Evolutionary conservation across 2,113 vertebrate species (phyloP).

Genomic region (Melanerpes aurifrons): DNA sequence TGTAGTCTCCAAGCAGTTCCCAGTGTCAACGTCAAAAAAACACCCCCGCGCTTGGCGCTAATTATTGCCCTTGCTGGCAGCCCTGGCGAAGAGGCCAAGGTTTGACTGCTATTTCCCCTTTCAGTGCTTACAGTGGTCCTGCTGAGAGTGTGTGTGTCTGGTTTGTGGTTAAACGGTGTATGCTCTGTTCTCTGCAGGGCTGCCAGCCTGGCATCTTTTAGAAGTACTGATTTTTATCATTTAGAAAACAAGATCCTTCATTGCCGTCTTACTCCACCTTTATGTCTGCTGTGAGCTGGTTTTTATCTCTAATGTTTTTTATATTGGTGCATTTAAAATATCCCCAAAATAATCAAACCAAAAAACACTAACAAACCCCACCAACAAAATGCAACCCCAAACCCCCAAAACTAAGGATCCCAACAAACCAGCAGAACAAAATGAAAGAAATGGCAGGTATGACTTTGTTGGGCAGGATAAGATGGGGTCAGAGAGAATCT

Average conservation of each 20-base stretch:
- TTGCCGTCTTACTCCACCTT: conserved; percentile 5
- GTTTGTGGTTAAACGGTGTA: conserved; percentile 59
- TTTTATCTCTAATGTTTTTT: background rate
- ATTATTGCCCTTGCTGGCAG: conserved; percentile 26
- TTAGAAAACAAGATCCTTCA: conserved; percentile 33
- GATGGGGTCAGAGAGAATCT: background rate
- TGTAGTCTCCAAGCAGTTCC: conserved; percentile 6
- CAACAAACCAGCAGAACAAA: background rate
- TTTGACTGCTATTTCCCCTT: conserved; percentile 49
- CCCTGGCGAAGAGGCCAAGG: background rate
- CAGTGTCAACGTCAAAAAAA: background rate
- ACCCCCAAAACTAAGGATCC: background rate
- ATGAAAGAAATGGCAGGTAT: background rate
- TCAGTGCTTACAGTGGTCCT: conserved; percentile 49
- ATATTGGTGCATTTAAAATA: background rate
- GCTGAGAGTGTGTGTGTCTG: conserved; percentile 43
- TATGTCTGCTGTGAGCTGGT: background rate
- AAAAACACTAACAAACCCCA: background rate
- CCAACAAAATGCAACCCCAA: background rate
- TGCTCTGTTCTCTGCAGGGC: conserved; percentile 23
- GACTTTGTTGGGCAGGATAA: background rate
- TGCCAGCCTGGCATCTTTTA: conserved; percentile 26
- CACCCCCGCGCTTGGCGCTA: conserved; percentile 4
- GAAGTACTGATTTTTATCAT: conserved; percentile 57
- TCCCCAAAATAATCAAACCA: background rate